Base-by-base conservation (phyloP, 2,113 vertebrate species). In the Callospermophilus lateralis region DNA sequence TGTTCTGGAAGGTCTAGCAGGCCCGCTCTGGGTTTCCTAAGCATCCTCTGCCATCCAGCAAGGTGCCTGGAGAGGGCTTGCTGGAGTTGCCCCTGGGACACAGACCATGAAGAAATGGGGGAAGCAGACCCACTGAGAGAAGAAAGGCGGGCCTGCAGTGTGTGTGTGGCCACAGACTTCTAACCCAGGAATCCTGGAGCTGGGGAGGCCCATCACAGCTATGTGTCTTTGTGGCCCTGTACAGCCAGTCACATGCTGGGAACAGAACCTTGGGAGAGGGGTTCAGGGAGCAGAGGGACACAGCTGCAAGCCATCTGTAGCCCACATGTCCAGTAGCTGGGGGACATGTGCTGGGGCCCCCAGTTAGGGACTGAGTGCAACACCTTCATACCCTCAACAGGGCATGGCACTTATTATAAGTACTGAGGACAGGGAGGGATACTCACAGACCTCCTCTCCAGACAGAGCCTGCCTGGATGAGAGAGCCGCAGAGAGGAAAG, bases 321-420 rank as follows among this genome's bases (percentile, higher is more conserved):
- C 9, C 42, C 53, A 0, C 15, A 17, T 37, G 55, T 12, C n/a
- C 51, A 63, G 32, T 24, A 58, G n/a, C 55, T 63, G 37, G 20
- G 24, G 87, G 51, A 10, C 19, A 37, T 0, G 9, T 22, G 20
- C 4, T 30, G 20, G 16, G 15, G n/a, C 28, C 32, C 26, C 65
- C 70, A 39, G n/a, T 4, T 61, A 39, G 8, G n/a, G 11, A 65
- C 20, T 37, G 15, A 24, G 45, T 16, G 42, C 8, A 30, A 51
- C 6, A n/a, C 28, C 16, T 34, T 0, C 0, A 7, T 39, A 55
- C 22, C 17, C 24, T 26, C 34, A 16, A 19, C 8, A 65, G 8
- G 28, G 8, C 17, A 28, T n/a, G 32, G 20, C 4, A 4, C 39
- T 87, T 79, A 65, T 76, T 81, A 42, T 67, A 92, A 72, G 51